Percentiles rank a stretch among this genome's conserved stretches.
Conservation (phyloP, 2,888 invertebrate genomes). For the Nephrotoma flavescens region DNA sequence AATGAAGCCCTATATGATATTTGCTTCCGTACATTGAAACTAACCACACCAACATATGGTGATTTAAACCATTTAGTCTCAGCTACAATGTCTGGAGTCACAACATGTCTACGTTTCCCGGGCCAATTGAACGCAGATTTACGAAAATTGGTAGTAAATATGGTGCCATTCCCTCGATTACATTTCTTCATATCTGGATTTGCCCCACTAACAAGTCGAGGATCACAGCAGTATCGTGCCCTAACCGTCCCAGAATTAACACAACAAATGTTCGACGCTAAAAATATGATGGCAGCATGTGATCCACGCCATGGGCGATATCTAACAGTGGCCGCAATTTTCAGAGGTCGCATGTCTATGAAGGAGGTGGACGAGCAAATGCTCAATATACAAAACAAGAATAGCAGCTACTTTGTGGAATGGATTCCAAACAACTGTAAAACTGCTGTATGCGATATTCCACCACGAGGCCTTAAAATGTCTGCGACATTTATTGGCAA, state of each 20-base stretch:
- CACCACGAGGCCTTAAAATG: conserved; percentile 80
- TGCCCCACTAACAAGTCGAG: conserved; percentile 81
- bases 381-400: conserved; percentile 92
- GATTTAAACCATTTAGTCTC: conserved; percentile 87
- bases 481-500: conserved; percentile 90
- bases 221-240: conserved; percentile 80
- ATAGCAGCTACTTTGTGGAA: conserved; percentile 77
- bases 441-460: conserved; percentile 88
- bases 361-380: conserved; percentile 85
- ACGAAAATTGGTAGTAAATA: conserved; percentile 84
- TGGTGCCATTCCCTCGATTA: conserved; percentile 94
- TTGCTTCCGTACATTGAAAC: conserved; percentile 78
- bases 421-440: conserved; percentile 94
- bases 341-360: conserved; percentile 88
- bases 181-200: conserved; percentile 96
- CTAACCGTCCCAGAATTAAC: conserved; percentile 85
- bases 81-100: conserved; percentile 75
- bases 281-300: conserved; percentile 95
- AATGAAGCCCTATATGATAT: conserved; percentile 88
- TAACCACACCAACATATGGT: conserved; percentile 81
- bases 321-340: conserved; percentile 81
- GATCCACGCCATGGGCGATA: conserved; percentile 87
- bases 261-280: conserved; percentile 86
- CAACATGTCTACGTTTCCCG: conserved; percentile 77
- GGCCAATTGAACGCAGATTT: conserved; percentile 90